Percentiles rank a stretch among this genome's conserved stretches.
Evolutionary conservation across 2,797 vertebrate genomes (phyloP).

Genomic region (Brachyrhaphis roseni): DNA sequence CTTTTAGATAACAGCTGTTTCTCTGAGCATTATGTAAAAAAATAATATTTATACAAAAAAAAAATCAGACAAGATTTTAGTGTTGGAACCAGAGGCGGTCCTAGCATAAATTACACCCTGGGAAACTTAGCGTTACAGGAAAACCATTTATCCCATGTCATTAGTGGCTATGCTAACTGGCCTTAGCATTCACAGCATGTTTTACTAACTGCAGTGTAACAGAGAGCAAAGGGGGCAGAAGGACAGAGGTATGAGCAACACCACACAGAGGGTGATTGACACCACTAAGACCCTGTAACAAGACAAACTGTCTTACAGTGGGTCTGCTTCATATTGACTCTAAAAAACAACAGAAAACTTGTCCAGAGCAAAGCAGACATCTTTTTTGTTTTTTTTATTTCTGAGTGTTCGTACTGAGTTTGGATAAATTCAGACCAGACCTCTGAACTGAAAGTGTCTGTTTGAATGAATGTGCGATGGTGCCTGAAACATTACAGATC

Average conservation of each 20-base stretch:
- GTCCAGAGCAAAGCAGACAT: not conserved
- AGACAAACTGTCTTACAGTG: too few species aligned
- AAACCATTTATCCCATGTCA: too few species aligned
- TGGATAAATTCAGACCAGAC: not conserved
- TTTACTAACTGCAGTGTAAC: too few species aligned
- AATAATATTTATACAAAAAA: conserved; percentile 30
- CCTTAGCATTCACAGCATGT: too few species aligned
- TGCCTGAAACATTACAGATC: conserved; percentile 46
- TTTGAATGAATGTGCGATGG: conserved; percentile 44
- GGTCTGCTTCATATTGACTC: not conserved
- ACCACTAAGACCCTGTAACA: not conserved
- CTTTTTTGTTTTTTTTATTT: not conserved
- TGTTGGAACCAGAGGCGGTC: not conserved
- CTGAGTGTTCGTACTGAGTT: not conserved
- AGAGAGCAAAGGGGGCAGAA: too few species aligned
- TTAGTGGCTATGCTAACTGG: too few species aligned
- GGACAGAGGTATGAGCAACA: too few species aligned
- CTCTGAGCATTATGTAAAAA: conserved; percentile 21
- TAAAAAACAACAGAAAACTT: not conserved
- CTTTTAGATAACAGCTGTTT: conserved; percentile 5
- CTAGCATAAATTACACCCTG: not conserved
- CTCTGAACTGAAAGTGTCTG: conserved; percentile 21
- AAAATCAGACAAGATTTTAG: not conserved
- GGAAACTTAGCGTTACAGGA: not conserved
- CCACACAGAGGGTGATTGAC: too few species aligned